phyloP scores from a whole-genome alignment of 2,888 invertebrate genomes.

The Caenorhabditis sp. region DNA sequence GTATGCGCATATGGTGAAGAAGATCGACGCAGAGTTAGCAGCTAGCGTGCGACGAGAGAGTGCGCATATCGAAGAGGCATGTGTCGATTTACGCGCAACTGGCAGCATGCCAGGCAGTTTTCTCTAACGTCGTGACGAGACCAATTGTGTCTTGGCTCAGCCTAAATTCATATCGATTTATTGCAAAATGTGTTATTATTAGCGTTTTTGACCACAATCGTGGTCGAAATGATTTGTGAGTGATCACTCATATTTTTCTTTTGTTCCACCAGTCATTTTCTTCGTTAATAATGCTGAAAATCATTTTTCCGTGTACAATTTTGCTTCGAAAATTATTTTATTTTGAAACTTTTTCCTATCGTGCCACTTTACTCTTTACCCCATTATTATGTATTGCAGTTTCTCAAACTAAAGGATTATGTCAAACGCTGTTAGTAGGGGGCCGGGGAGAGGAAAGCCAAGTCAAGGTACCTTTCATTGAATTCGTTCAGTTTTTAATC shows the following conservation, averaged over 20 bases:
- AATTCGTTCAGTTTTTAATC: conserved; percentile 4
- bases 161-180: conserved; percentile 67
- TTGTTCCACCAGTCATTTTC: background rate
- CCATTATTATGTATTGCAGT: background rate
- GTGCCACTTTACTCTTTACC: too few relatives aligned
- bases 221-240: too few relatives aligned
- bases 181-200: too few relatives aligned
- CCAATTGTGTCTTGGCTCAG: conserved; percentile 57
- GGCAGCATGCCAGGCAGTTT: conserved; percentile 38
- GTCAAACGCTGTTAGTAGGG: conserved; percentile 62
- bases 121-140: conserved; percentile 50
- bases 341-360: background rate
- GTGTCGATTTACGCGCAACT: conserved; percentile 60
- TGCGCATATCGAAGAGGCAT: conserved; percentile 26
- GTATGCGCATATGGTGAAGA: too few relatives aligned
- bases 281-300: conserved; percentile 2
- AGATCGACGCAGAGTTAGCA: background rate
- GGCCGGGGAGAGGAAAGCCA: conserved; percentile 63
- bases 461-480: conserved; percentile 27
- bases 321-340: too few relatives aligned
- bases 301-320: background rate
- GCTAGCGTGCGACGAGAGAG: conserved; percentile 37
- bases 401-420: conserved; percentile 63
- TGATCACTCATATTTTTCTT: background rate
- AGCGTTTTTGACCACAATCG: too few relatives aligned